These are phyloP conservation scores for Acronicta leporina DNA, from an alignment of 2,888 invertebrate species.

Conservation along the genomic window DNA sequence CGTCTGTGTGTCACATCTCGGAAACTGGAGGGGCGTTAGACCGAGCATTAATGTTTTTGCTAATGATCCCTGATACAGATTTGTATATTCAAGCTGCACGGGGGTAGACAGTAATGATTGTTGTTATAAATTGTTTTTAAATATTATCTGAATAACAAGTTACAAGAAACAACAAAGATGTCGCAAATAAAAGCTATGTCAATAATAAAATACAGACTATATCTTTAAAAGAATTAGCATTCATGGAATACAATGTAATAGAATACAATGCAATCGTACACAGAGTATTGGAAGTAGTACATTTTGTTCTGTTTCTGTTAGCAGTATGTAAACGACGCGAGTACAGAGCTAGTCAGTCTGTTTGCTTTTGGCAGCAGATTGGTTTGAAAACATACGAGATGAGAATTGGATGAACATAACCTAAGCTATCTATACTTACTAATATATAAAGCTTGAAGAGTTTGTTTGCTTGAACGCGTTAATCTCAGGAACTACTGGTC, in stretches of 20 bases:
- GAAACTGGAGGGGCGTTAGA: constrained; percentile 59
- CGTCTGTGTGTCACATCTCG: constrained; percentile 53
- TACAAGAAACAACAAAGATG: too few species aligned
- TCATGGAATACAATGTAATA: constrained; percentile 40
- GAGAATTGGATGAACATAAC: constrained; percentile 27
- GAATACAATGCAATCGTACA: constrained; percentile 46
- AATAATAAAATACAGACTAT: constrained; percentile 7
- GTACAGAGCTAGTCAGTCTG: constrained; percentile 74
- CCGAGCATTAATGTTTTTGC: constrained; percentile 58
- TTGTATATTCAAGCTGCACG: constrained; percentile 47
- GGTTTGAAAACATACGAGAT: constrained; percentile 58
- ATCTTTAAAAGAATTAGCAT: constrained; percentile 24
- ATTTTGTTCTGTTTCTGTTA: constrained; percentile 82
- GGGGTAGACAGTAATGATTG: constrained; percentile 26
- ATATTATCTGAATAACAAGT: neutral
- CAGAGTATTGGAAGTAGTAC: constrained; percentile 62
- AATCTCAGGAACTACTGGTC: too few species aligned
- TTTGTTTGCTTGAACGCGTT: too few species aligned
- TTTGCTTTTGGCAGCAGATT: constrained; percentile 77
- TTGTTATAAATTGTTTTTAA: constrained; percentile 32
- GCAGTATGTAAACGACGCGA: constrained; percentile 85
- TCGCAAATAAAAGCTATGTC: neutral
- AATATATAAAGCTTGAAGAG: too few species aligned
- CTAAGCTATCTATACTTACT: neutral
- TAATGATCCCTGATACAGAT: constrained; percentile 62